Percentiles rank a stretch among this genome's conserved stretches.
phyloP scores from a whole-genome alignment of 2,797 vertebrate species.

The Halcyon smyrnensis region DNA sequence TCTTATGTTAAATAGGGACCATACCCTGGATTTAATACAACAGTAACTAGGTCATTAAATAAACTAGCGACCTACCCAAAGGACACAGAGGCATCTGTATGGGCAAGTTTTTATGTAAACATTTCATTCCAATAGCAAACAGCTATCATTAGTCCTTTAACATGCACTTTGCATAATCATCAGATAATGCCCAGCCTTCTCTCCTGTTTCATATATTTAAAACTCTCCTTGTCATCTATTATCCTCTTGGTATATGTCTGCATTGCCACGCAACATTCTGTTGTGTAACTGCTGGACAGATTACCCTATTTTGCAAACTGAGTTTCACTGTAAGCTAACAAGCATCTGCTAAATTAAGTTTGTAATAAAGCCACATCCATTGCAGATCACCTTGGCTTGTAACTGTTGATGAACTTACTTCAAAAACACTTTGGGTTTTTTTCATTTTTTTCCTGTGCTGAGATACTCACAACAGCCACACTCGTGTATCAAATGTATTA shows the following conservation, averaged over 20 bases:
- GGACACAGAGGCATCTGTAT: not conserved
- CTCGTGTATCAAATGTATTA: not conserved
- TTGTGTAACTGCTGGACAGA: not conserved
- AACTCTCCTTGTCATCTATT: not conserved
- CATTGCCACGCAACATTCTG: not conserved
- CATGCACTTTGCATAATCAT: not conserved
- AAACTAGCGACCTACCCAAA: not conserved
- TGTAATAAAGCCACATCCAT: not conserved
- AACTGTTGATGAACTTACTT: not conserved
- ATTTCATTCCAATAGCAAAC: not conserved
- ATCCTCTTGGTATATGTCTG: not conserved
- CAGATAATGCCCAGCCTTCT: not conserved
- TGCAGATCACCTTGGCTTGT: not conserved
- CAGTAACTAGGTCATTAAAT: constrained; percentile 14
- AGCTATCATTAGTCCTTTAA: not conserved
- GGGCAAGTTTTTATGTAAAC: not conserved
- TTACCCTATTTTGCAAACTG: not conserved
- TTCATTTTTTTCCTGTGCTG: not conserved
- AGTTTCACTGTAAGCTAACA: not conserved
- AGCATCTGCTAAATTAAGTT: not conserved
- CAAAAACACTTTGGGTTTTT: not conserved
- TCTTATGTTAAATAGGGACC: not conserved
- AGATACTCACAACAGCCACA: not conserved
- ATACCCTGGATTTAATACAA: not conserved
- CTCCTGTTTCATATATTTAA: not conserved